These are phyloP conservation scores for Dicranocentrus wangi DNA, from an alignment of 2,888 invertebrate species.

Conservation along the genomic window DNA sequence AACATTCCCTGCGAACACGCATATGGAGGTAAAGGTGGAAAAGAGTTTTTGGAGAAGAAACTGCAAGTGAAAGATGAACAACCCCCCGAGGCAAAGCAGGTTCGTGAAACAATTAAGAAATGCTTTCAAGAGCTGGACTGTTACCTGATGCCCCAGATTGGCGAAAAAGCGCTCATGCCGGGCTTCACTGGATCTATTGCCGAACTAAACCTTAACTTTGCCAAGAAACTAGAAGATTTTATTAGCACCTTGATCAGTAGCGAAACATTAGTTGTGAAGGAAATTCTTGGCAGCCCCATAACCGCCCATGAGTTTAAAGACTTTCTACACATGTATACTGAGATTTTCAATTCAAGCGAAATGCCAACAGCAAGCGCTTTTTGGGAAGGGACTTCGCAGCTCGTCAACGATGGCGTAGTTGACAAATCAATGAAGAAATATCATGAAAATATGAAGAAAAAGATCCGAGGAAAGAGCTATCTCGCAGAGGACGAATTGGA, in stretches of 20 bases:
- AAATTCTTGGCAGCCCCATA: constrained; percentile 26
- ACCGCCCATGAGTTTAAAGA: constrained; percentile 34
- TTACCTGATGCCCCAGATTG: constrained; percentile 98
- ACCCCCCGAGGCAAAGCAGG: constrained; percentile 93
- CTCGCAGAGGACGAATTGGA: constrained; percentile 11
- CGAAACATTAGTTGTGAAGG: constrained; percentile 34
- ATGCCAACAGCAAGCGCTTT: constrained; percentile 16
- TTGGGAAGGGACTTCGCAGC: constrained; percentile 34
- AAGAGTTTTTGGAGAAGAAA: constrained; percentile 87
- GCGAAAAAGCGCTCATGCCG: constrained; percentile 74
- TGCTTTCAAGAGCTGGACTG: constrained; percentile 97
- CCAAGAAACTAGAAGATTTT: constrained; percentile 30
- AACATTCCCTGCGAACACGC: constrained; percentile 92
- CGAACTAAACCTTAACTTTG: constrained; percentile 42
- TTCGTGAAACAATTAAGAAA: constrained; percentile 91
- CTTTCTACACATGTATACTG: constrained; percentile 36
- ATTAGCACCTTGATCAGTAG: constrained; percentile 16
- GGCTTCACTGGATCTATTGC: constrained; percentile 42
- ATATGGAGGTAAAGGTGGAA: constrained; percentile 93
- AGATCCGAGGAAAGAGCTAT: constrained; percentile 13
- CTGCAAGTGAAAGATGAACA: constrained; percentile 86
- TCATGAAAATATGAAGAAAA: constrained; percentile 7
- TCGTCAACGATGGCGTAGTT: not conserved
- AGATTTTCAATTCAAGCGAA: constrained; percentile 58
- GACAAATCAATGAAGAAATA: constrained; percentile 16